Conservation (phyloP, 2,113 vertebrate species). For the Lepus timidus region DNA sequence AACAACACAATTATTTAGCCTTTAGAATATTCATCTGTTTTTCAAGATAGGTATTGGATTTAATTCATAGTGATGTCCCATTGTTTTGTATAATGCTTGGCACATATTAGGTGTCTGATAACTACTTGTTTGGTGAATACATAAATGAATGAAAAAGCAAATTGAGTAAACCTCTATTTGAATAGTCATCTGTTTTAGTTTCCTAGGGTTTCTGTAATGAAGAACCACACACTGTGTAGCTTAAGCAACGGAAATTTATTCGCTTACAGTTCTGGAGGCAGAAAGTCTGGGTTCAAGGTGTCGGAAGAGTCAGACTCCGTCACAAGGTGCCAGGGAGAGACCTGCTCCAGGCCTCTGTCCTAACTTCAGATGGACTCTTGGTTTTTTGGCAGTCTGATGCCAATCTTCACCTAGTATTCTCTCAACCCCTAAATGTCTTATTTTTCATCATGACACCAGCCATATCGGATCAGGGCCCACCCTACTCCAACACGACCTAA, state of each 20-base stretch:
- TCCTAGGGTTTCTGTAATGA: not conserved
- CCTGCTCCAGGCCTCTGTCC: not conserved
- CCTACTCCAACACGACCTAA: not conserved
- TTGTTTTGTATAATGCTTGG: not conserved
- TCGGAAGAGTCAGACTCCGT: not conserved
- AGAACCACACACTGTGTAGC: not conserved
- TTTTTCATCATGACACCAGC: not conserved
- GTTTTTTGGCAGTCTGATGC: not conserved
- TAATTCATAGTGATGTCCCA: not conserved
- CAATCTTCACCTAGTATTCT: not conserved
- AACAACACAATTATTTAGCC: constrained; percentile 26
- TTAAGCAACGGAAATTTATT: not conserved
- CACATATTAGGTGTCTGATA: not conserved
- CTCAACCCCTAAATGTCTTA: not conserved
- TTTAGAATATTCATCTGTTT: not conserved
- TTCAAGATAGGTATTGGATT: not conserved
- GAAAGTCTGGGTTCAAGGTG: not conserved
- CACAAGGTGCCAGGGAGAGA: not conserved
- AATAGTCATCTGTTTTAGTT: not conserved
- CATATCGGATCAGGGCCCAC: not conserved
- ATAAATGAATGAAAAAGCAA: constrained; percentile 15
- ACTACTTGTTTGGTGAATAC: not conserved
- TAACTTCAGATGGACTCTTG: not conserved
- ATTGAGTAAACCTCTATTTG: not conserved
- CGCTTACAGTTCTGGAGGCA: not conserved